These are phyloP conservation scores for Datnioides undecimradiatus DNA, from an alignment of 2,113 vertebrate genomes.

Conservation along the genomic window DNA sequence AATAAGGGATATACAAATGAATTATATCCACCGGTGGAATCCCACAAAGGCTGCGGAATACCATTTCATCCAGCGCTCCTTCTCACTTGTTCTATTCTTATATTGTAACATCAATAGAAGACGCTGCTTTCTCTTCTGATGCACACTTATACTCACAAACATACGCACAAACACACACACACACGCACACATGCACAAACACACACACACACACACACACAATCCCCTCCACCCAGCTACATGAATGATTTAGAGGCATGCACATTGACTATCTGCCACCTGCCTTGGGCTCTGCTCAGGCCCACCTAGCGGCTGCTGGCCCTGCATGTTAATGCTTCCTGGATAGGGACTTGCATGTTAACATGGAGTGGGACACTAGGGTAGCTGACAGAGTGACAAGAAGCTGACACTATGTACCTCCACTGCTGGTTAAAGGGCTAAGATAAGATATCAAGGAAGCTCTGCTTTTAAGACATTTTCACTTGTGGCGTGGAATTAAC, in stretches of 20 bases:
- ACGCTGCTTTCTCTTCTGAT: constrained; percentile 25
- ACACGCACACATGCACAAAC: constrained; percentile 7
- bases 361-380: constrained; percentile 64
- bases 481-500: constrained; percentile 8
- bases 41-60: constrained; percentile 39
- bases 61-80: constrained; percentile 14
- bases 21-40: constrained; percentile 24
- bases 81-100: constrained; percentile 52
- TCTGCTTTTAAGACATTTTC: constrained; percentile 36
- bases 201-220: constrained; percentile 42
- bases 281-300: constrained; percentile 77
- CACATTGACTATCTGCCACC: constrained; percentile 85
- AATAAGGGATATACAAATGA: constrained; percentile 45
- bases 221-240: constrained; percentile 66
- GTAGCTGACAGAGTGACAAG: constrained; percentile 67
- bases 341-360: constrained; percentile 81
- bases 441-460: constrained; percentile 40
- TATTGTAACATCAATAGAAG: constrained; percentile 47
- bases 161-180: constrained; percentile 34
- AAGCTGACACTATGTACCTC: constrained; percentile 54
- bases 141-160: constrained; percentile 7
- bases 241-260: constrained; percentile 84
- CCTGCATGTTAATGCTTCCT: constrained; percentile 79
- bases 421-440: constrained; percentile 36
- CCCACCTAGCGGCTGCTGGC: constrained; percentile 79